Conservation (phyloP, 2,113 vertebrate genomes). For the Myiozetetes cayanensis region DNA sequence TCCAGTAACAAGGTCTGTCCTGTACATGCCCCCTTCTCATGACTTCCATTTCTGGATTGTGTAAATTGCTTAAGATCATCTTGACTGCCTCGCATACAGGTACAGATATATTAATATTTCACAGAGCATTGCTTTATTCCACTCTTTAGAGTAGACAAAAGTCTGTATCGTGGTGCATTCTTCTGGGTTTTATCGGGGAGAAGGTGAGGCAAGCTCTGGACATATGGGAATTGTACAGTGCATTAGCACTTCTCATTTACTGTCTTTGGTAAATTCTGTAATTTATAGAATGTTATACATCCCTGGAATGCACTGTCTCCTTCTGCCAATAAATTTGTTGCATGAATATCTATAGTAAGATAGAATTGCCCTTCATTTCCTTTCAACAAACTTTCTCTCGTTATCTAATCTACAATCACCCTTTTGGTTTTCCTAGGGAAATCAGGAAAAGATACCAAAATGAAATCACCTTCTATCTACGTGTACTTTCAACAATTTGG, state of each 20-base stretch:
- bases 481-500: not conserved
- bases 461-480: not conserved
- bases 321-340: not conserved
- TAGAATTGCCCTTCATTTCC: not conserved
- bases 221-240: not conserved
- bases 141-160: not conserved
- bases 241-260: not conserved
- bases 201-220: not conserved
- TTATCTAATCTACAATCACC: not conserved
- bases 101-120: not conserved
- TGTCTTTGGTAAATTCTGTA: not conserved
- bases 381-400: not conserved
- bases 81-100: not conserved
- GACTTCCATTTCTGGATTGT: not conserved
- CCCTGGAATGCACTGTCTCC: not conserved
- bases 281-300: not conserved
- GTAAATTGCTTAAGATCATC: not conserved
- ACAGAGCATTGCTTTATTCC: not conserved
- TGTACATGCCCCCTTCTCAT: not conserved
- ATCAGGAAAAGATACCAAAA: not conserved
- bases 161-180: not conserved
- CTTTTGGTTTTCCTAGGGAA: not conserved
- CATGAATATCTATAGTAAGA: not conserved
- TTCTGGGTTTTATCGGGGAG: rapidly evolving
- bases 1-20: not conserved